Percentiles rank a stretch among this genome's conserved stretches.
Conservation (phyloP, 2,797 vertebrate genomes). For the Syngnathus acus region DNA sequence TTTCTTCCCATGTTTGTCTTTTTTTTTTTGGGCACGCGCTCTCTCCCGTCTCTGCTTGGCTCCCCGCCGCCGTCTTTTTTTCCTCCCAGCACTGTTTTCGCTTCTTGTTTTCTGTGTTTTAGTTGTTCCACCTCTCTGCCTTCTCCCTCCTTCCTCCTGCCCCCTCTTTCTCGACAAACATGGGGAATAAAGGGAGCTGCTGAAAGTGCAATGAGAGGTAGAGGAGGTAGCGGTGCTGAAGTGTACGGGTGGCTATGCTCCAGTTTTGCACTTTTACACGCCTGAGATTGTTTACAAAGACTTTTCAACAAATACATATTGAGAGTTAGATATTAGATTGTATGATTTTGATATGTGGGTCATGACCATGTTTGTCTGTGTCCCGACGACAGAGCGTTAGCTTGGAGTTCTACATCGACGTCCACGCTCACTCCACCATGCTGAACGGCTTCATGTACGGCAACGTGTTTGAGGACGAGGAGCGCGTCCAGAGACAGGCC, state of each 20-base stretch:
- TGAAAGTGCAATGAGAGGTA: constrained; percentile 76
- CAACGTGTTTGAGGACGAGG: constrained; percentile 95
- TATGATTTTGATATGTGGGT: neutral
- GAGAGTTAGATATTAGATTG: too few relatives aligned
- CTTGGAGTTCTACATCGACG: constrained; percentile 97
- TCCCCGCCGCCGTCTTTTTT: constrained; percentile 23
- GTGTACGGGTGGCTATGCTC: constrained; percentile 2
- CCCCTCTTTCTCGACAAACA: constrained; percentile 42
- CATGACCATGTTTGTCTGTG: neutral
- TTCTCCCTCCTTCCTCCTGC: constrained; percentile 13
- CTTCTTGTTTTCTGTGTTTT: constrained; percentile 9
- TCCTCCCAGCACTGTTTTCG: constrained; percentile 14
- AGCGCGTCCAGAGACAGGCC: constrained; percentile 88
- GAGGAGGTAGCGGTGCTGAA: constrained; percentile 8
- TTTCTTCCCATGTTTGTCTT: constrained; percentile 38
- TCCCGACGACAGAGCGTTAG: constrained; percentile 77
- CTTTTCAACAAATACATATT: neutral
- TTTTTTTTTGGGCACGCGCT: constrained; percentile 29
- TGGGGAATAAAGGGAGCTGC: constrained; percentile 73
- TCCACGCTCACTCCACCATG: constrained; percentile 98
- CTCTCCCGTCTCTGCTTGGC: constrained; percentile 28
- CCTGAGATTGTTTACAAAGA: neutral
- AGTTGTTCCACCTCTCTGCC: constrained; percentile 6
- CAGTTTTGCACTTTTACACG: neutral
- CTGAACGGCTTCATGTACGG: constrained; percentile 99